phyloP scores from a whole-genome alignment of 2,113 vertebrate genomes.

The Gambusia affinis region DNA sequence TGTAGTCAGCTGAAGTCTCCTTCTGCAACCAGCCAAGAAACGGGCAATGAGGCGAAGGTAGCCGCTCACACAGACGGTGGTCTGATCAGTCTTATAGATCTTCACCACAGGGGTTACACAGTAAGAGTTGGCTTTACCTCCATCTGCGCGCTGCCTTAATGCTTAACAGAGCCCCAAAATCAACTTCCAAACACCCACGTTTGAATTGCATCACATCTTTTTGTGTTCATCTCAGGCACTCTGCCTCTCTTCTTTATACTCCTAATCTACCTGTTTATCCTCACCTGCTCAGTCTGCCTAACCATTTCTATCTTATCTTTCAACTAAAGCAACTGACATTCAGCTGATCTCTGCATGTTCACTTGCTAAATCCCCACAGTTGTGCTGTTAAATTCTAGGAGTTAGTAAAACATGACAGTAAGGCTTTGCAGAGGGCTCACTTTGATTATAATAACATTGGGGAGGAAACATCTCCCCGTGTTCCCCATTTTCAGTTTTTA shows the following conservation, averaged over 20 bases:
- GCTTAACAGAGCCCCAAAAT: slow-evolving; percentile 54
- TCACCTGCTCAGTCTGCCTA: slow-evolving; percentile 30
- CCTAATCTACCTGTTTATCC: slow-evolving; percentile 55
- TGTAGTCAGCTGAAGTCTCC: slow-evolving; percentile 59
- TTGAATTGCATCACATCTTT: slow-evolving; percentile 28
- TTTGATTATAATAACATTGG: slow-evolving; percentile 50
- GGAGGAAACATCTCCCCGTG: slow-evolving; percentile 37
- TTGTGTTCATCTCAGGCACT: slow-evolving; percentile 14
- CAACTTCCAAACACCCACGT: slow-evolving; percentile 32
- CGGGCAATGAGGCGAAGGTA: slow-evolving; percentile 39
- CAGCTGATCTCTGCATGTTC: slow-evolving; percentile 48
- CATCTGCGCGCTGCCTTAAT: slow-evolving; percentile 32
- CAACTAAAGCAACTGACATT: slow-evolving; percentile 20
- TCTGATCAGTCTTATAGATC: slow-evolving; percentile 70
- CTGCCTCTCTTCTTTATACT: slow-evolving; percentile 28
- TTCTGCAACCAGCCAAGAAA: slow-evolving; percentile 34
- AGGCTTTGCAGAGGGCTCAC: slow-evolving; percentile 42
- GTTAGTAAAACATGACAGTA: slow-evolving; percentile 38
- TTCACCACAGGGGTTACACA: slow-evolving; percentile 50
- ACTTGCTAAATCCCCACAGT: slow-evolving; percentile 37
- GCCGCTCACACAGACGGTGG: slow-evolving; percentile 57
- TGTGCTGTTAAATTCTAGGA: slow-evolving; percentile 45
- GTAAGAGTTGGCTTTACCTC: slow-evolving; percentile 34
- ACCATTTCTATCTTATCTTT: slow-evolving; percentile 32
- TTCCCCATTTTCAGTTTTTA: slow-evolving; percentile 9